Evolutionary conservation across 2,888 invertebrate genomes (phyloP).

Genomic region (Heliconius aoede): DNA sequence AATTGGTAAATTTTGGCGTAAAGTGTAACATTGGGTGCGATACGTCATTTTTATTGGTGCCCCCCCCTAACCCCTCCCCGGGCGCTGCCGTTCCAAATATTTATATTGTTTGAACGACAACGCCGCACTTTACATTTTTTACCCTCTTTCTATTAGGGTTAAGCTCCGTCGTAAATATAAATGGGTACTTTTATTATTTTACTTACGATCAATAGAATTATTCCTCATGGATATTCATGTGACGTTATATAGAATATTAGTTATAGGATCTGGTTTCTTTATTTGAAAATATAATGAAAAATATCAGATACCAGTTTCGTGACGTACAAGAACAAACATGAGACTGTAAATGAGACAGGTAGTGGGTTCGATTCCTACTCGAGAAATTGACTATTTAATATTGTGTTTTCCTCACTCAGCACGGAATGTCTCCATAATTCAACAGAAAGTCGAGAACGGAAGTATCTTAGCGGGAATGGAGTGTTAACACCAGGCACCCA

Average conservation of each 20-base stretch:
- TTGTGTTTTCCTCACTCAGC: too few species aligned
- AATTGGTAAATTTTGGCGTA: slow-evolving; percentile 62
- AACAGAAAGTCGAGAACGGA: too few species aligned
- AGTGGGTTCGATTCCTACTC: too few species aligned
- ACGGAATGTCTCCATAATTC: too few species aligned
- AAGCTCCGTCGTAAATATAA: slow-evolving; percentile 52
- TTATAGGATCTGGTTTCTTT: not conserved
- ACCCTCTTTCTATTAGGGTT: slow-evolving; percentile 59
- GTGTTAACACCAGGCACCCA: too few species aligned
- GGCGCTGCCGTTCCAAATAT: slow-evolving; percentile 68
- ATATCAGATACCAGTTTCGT: too few species aligned
- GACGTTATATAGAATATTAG: not conserved
- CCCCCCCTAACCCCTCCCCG: slow-evolving; percentile 52
- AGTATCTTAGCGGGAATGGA: too few species aligned
- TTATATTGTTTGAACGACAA: slow-evolving; percentile 70
- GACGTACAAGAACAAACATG: too few species aligned
- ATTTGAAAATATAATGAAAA: not conserved
- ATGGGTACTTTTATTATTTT: slow-evolving; percentile 49
- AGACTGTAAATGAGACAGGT: too few species aligned
- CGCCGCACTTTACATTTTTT: slow-evolving; percentile 58
- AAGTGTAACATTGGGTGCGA: slow-evolving; percentile 54
- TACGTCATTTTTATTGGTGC: slow-evolving; percentile 75
- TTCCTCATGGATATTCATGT: slow-evolving; percentile 15
- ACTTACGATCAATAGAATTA: slow-evolving; percentile 44
- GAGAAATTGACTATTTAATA: too few species aligned